Percentiles rank a stretch among this genome's conserved stretches.
These are phyloP conservation scores for Colostygia pectinataria DNA, from an alignment of 2,888 invertebrate species.

Conservation along the genomic window DNA sequence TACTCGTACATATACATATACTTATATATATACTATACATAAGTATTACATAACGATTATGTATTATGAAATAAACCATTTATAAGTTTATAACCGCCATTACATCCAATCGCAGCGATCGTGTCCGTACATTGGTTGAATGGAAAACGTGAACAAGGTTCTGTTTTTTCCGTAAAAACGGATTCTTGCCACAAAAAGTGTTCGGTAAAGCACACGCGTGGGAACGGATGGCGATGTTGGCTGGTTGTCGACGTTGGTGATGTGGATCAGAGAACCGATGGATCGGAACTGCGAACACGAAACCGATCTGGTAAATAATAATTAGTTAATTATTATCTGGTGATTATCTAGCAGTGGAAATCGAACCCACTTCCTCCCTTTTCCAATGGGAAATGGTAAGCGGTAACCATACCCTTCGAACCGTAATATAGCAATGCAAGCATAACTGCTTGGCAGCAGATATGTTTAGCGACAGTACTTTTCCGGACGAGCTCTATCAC, in stretches of 20 bases:
- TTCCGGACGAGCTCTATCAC: too few species aligned
- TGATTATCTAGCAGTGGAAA: too few species aligned
- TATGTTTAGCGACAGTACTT: too few species aligned
- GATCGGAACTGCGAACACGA: slow-evolving; percentile 33
- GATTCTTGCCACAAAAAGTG: slow-evolving; percentile 67
- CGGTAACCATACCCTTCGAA: too few species aligned
- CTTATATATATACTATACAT: too few species aligned
- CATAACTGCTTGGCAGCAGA: too few species aligned
- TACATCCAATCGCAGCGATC: slow-evolving; percentile 43
- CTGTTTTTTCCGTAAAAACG: slow-evolving; percentile 69
- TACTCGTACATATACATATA: too few species aligned
- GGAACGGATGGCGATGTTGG: slow-evolving; percentile 53
- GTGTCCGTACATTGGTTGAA: slow-evolving; percentile 54
- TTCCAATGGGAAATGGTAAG: too few species aligned
- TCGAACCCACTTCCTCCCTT: too few species aligned
- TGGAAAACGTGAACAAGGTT: slow-evolving; percentile 76
- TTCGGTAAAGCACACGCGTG: slow-evolving; percentile 80
- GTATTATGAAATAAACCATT: slow-evolving; percentile 13
- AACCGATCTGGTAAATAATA: not conserved
- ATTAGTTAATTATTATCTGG: too few species aligned
- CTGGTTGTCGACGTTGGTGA: slow-evolving; percentile 34
- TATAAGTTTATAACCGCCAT: slow-evolving; percentile 31
- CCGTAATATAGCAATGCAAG: too few species aligned
- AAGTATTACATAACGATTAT: too few species aligned
- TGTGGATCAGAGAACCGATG: slow-evolving; percentile 37